These are phyloP conservation scores for Philereme transversata DNA, from an alignment of 2,888 invertebrate genomes.

Conservation along the genomic window DNA sequence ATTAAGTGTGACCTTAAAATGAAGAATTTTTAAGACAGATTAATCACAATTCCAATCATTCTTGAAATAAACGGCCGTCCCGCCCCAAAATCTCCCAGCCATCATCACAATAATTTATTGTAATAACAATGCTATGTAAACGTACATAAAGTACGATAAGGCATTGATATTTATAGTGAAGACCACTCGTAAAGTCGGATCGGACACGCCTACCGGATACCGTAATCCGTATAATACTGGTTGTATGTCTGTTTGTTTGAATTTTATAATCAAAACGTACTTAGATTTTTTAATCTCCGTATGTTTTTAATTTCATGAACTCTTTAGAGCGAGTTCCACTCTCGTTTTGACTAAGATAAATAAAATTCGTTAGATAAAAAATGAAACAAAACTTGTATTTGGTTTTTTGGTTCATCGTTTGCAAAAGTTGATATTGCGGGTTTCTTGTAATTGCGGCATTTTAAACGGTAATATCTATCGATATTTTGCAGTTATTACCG, in stretches of 20 bases:
- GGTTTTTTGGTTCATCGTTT: too few species aligned
- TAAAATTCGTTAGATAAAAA: too few species aligned
- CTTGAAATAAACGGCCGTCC: constrained; percentile 6
- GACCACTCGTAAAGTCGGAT: constrained; percentile 32
- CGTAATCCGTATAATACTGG: constrained; percentile 24
- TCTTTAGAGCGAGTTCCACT: background rate
- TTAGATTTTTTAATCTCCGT: too few species aligned
- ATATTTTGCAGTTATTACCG: too few species aligned
- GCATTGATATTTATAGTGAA: constrained; percentile 35
- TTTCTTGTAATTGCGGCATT: too few species aligned
- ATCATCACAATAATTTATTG: constrained; percentile 30
- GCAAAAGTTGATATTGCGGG: too few species aligned
- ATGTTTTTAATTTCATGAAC: too few species aligned
- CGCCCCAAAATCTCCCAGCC: constrained; percentile 14
- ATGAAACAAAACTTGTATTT: too few species aligned
- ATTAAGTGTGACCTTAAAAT: background rate
- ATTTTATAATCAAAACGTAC: too few species aligned
- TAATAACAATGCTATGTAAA: constrained; percentile 40
- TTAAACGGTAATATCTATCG: too few species aligned
- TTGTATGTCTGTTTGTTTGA: constrained; percentile 20
- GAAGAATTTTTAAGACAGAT: background rate
- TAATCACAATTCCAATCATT: constrained; percentile 6
- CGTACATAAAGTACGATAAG: constrained; percentile 38
- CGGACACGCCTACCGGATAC: constrained; percentile 36
- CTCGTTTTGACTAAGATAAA: background rate